Conservation (phyloP, 2,888 invertebrate species). For the Sphaerophoria rueppellii region DNA sequence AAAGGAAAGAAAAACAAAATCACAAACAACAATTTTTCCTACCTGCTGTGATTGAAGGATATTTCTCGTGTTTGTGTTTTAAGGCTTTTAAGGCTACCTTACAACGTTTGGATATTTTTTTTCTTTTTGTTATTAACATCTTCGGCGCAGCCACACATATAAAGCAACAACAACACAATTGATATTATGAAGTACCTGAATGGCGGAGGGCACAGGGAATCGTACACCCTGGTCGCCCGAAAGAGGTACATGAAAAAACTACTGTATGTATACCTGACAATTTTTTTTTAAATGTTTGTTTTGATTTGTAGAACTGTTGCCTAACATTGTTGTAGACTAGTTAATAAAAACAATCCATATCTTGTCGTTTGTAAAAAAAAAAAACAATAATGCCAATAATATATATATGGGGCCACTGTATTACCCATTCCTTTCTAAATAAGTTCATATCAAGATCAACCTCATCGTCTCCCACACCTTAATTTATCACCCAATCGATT, state of each 20-base stretch:
- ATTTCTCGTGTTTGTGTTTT: conserved; percentile 17
- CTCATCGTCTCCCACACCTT: neutral
- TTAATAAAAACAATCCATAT: neutral
- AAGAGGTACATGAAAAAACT: conserved; percentile 82
- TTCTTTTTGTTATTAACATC: conserved; percentile 3
- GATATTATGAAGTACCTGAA: conserved; percentile 80
- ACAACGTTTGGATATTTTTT: conserved; percentile 47
- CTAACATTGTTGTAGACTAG: neutral
- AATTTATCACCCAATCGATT: conserved; percentile 6
- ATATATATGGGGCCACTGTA: no score
- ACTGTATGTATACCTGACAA: conserved; percentile 79
- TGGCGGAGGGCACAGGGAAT: conserved; percentile 80
- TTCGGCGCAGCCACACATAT: conserved; percentile 43
- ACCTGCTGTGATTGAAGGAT: conserved; percentile 48
- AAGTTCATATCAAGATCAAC: neutral
- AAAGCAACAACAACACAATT: conserved; percentile 31
- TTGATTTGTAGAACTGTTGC: conserved; percentile 14
- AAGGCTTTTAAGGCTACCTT: conserved; percentile 1
- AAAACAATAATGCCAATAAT: neutral
- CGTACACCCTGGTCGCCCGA: conserved; percentile 81
- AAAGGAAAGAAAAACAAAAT: conserved; percentile 30
- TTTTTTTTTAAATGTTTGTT: conserved; percentile 45
- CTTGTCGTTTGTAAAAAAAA: neutral
- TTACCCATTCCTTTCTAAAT: neutral
- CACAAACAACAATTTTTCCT: conserved; percentile 22